Evolutionary conservation across 2,888 invertebrate genomes (phyloP).

Genomic region (Acanthococcus lagerstroemiae): DNA sequence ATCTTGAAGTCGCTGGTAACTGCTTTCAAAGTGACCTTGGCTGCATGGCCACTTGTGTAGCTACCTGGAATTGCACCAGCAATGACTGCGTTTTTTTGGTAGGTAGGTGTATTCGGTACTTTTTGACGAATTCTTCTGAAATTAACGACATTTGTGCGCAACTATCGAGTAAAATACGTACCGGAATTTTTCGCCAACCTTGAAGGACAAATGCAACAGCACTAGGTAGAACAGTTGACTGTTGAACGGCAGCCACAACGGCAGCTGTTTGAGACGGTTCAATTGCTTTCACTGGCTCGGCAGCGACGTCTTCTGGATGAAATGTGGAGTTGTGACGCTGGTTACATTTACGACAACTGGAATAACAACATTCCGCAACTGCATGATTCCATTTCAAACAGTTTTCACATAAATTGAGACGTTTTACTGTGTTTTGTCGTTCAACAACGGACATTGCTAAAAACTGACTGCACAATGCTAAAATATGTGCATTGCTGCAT

Average conservation of each 20-base stretch:
- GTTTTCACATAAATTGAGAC: background rate
- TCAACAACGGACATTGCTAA: background rate
- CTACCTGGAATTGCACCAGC: background rate
- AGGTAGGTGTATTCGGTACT: background rate
- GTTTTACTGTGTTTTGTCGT: background rate
- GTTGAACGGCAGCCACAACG: background rate
- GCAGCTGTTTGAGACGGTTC: background rate
- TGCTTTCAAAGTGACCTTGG: background rate
- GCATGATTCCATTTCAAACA: no score
- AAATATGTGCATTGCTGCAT: background rate
- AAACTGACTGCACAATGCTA: background rate
- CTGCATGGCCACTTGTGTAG: background rate
- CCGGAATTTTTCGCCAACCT: background rate
- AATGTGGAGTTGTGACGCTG: background rate
- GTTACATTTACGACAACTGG: background rate
- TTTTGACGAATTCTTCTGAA: background rate
- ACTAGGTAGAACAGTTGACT: background rate
- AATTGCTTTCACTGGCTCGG: background rate
- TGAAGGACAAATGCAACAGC: background rate
- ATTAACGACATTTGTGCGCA: background rate
- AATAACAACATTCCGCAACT: background rate
- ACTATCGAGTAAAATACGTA: background rate
- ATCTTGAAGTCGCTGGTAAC: background rate
- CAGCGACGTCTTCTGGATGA: background rate
- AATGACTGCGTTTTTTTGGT: background rate